A percentile compares a stretch with the other conserved stretches of the same genome.
These are phyloP conservation scores for Pterocles burchelli DNA, from an alignment of 2,113 vertebrate genomes.

Conservation along the genomic window DNA sequence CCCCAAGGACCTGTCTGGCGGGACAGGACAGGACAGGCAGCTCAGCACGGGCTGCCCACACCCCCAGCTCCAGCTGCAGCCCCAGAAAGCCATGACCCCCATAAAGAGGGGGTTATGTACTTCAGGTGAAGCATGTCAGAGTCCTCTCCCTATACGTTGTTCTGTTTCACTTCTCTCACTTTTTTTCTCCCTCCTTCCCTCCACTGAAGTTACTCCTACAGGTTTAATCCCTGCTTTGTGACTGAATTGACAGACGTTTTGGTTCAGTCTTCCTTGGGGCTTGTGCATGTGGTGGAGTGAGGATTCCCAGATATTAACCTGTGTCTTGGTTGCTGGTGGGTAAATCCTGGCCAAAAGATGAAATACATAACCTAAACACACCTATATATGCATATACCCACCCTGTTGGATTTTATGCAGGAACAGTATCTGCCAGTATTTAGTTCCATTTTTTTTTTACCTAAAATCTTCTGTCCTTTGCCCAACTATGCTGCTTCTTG, in stretches of 20 bases:
- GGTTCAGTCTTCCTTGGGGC: neutral
- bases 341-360: neutral
- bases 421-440: neutral
- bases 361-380: neutral
- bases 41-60: neutral
- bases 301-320: neutral
- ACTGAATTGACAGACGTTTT: accelerated
- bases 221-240: accelerated
- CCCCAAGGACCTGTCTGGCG: accelerated
- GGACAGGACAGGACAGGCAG: neutral
- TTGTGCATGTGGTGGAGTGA: neutral
- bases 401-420: neutral
- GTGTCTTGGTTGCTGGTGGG: neutral
- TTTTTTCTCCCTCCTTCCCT: neutral
- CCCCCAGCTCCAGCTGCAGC: neutral
- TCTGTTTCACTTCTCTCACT: neutral
- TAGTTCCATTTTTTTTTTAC: neutral
- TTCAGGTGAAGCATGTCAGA: neutral
- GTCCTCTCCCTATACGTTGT: neutral
- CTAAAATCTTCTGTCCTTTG: neutral
- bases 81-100: neutral
- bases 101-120: neutral
- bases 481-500: neutral
- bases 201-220: neutral
- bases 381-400: neutral